Evolutionary conservation across 92 coral and sea anemone species (phyloP).

Genomic region (Porites evermanni): DNA sequence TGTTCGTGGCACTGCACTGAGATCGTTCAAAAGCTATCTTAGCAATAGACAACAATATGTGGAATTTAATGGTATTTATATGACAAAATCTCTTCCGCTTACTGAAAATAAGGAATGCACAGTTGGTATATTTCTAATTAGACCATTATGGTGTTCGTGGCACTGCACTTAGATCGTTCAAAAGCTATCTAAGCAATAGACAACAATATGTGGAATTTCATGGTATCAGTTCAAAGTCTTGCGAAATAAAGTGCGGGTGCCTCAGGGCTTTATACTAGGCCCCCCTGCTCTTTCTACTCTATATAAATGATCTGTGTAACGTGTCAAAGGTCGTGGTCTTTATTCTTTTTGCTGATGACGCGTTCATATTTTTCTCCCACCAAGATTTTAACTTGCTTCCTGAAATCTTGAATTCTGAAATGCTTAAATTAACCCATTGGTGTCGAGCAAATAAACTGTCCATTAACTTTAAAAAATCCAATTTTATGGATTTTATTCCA

Average conservation of each 20-base stretch:
- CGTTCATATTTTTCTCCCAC: background rate
- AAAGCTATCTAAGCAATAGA: no score
- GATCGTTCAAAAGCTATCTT: no score
- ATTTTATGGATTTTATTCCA: constrained; percentile 32
- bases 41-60: no score
- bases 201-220: background rate
- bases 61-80: no score
- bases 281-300: background rate
- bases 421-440: constrained; percentile 14
- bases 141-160: no score
- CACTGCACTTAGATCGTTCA: no score
- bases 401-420: constrained; percentile 13
- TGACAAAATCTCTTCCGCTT: no score
- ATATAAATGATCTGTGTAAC: background rate
- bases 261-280: constrained; percentile 13
- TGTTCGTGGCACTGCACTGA: no score
- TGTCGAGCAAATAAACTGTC: constrained; percentile 14
- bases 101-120: no score
- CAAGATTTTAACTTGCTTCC: background rate
- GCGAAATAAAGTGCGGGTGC: constrained; percentile 8
- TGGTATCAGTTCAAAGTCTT: constrained; percentile 6
- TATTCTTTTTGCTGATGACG: constrained; percentile 13
- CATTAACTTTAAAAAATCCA: constrained; percentile 4
- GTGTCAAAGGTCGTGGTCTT: constrained; percentile 13
- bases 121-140: no score